Evolutionary conservation across 2,113 vertebrate species (phyloP), one percentile per base, ranked within the genome.

Genomic region (Gallinago undulata): DNA sequence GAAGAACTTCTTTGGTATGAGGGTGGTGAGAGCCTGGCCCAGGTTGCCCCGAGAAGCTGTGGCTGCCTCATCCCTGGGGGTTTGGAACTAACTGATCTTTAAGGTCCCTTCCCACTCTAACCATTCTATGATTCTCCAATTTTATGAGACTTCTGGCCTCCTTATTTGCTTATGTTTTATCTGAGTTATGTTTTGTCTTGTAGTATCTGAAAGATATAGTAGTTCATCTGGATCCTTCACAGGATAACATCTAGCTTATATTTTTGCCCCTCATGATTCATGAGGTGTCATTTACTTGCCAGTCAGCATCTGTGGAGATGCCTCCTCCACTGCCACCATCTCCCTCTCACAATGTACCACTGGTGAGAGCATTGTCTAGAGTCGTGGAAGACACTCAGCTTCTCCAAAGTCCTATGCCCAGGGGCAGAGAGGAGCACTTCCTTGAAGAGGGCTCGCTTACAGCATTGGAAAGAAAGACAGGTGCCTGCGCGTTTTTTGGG

Each of bases 291-390:
- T 21, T 67, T 31, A 28, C 13, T 37, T 31, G 28, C 5, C 7
- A 9, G 28, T 47, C 22, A 27, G 6, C 8, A 21, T 60, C 28
- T 35, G 11, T 5, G 13, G n/a, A 74, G 25, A 5, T 13, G 4
- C 5, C 28, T 74, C 18, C 23, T 59, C 25, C 60, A 10, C 13
- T 5, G 2, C 18, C 27, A 48, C 6, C 8, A 14, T 12, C 23
- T 62, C 6, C 24, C 1, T 3, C 31, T 33, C 5, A 9, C 6
- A 8, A 14, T 22, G 6, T 2, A 5, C 11, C 18, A 18, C 3
- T 1, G 1, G 1, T 0, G 1, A 15, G 1, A 64, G 2, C 12
- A 8, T 22, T 30, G 2, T 7, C 13, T 39, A 14, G 17, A 53
- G 8, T 5, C 2, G 1, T 7, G 0, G 11, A 48, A 35, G 6